phyloP scores from a whole-genome alignment of 2,888 invertebrate species.

The Synanthedon andrenaeformis region DNA sequence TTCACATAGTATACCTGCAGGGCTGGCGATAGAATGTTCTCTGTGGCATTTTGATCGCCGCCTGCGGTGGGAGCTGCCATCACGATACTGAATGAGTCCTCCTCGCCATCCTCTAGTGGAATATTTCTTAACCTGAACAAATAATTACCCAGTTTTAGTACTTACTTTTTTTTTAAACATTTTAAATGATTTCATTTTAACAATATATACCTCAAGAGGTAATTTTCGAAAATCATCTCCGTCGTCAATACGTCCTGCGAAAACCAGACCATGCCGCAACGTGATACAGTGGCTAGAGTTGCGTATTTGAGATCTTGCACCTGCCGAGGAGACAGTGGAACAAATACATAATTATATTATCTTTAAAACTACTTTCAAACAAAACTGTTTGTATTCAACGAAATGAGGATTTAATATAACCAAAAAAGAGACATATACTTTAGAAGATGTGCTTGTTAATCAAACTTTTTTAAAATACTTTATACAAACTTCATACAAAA shows the following conservation, averaged over 20 bases:
- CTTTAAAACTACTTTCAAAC: neutral
- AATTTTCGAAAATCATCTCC: slow-evolving; percentile 99
- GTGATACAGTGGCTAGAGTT: slow-evolving; percentile 97
- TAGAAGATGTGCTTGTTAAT: no score
- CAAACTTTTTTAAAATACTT: no score
- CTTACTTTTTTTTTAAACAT: slow-evolving; percentile 2
- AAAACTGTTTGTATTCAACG: neutral
- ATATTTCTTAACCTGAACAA: slow-evolving; percentile 79
- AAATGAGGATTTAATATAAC: neutral
- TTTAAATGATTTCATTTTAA: neutral
- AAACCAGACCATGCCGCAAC: slow-evolving; percentile 99
- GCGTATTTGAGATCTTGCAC: slow-evolving; percentile 97
- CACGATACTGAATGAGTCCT: slow-evolving; percentile 74
- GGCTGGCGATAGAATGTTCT: slow-evolving; percentile 85
- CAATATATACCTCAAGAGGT: slow-evolving; percentile 72
- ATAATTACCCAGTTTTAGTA: no score
- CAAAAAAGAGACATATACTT: no score
- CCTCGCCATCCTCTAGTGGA: slow-evolving; percentile 90
- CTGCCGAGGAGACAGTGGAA: slow-evolving; percentile 18
- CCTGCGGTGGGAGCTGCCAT: slow-evolving; percentile 71
- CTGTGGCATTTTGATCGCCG: slow-evolving; percentile 73
- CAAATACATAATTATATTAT: neutral
- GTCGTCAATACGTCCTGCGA: slow-evolving; percentile 98
- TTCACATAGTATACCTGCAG: slow-evolving; percentile 66
- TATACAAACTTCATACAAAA: no score